A percentile compares a stretch with the other conserved stretches of the same genome.
phyloP scores from a whole-genome alignment of 2,797 vertebrate genomes.

The Meriones psammophilus region DNA sequence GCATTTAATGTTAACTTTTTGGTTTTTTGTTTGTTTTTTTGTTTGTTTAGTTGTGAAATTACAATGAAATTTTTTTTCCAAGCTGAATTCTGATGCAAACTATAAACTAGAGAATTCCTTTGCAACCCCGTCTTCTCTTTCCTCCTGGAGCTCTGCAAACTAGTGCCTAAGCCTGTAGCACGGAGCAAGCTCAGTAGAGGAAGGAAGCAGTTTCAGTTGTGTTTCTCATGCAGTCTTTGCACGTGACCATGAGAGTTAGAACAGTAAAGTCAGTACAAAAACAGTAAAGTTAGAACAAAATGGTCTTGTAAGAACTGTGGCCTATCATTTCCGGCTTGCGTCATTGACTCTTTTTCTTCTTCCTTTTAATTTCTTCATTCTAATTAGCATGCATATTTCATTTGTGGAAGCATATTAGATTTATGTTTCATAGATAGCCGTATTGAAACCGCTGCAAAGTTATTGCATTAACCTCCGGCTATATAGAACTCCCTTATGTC shows the following conservation, averaged over 20 bases:
- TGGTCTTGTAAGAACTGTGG: conserved; percentile 68
- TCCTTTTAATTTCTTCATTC: conserved; percentile 68
- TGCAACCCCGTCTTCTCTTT: not conserved
- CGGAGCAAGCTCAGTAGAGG: not conserved
- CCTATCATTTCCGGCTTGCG: conserved; percentile 58
- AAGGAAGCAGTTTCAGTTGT: not conserved
- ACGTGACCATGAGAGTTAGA: conserved; percentile 63
- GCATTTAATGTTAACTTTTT: not conserved
- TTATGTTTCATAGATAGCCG: conserved; percentile 69
- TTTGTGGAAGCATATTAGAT: conserved; percentile 73
- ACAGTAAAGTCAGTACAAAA: conserved; percentile 68
- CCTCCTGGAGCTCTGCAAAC: not conserved
- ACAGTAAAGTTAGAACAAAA: conserved; percentile 68
- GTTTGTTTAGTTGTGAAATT: not conserved
- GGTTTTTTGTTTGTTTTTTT: not conserved
- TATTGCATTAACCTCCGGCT: conserved; percentile 64
- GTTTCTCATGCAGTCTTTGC: conserved; percentile 56
- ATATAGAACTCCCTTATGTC: not conserved
- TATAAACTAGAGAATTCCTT: conserved; percentile 33
- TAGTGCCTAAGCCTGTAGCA: not conserved
- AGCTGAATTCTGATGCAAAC: conserved; percentile 23
- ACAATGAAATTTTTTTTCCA: conserved; percentile 48
- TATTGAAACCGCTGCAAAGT: conserved; percentile 63
- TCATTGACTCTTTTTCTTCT: not conserved
- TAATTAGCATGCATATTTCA: conserved; percentile 59